phyloP scores from a whole-genome alignment of 2,797 vertebrate genomes.

The Scarus forsteni region DNA sequence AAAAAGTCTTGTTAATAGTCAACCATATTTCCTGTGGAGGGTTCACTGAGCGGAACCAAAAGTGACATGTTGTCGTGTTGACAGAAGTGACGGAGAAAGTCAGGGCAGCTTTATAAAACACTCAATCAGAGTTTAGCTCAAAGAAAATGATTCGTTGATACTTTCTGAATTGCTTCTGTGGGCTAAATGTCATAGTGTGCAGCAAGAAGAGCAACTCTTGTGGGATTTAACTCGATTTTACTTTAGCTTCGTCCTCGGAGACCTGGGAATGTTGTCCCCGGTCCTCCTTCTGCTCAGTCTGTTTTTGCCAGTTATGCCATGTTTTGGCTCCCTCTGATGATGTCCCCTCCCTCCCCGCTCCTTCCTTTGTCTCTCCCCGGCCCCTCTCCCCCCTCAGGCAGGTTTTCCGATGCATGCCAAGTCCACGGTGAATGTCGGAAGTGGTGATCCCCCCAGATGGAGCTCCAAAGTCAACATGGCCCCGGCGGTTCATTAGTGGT shows the following conservation, averaged over 20 bases:
- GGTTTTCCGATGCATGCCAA: conserved; percentile 96
- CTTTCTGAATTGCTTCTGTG: neutral
- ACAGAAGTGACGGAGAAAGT: conserved; percentile 32
- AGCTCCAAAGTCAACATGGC: conserved; percentile 94
- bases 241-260: neutral
- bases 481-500: conserved; percentile 89
- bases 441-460: conserved; percentile 94
- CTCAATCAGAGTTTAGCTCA: no score
- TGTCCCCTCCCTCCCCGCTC: conserved; percentile 51
- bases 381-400: conserved; percentile 64
- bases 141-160: no score
- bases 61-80: conserved; percentile 56
- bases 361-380: conserved; percentile 56
- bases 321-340: conserved; percentile 60
- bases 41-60: conserved; percentile 59
- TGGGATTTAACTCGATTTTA: neutral
- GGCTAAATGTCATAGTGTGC: neutral
- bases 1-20: conserved; percentile 83
- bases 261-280: neutral
- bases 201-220: neutral
- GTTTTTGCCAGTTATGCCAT: conserved; percentile 44
- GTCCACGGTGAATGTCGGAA: conserved; percentile 93
- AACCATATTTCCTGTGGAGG: conserved; percentile 62
- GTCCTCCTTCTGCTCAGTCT: no score
- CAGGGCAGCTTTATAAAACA: neutral